Conservation (phyloP, 2,797 vertebrate genomes). For the Phalloptychus januarius region DNA sequence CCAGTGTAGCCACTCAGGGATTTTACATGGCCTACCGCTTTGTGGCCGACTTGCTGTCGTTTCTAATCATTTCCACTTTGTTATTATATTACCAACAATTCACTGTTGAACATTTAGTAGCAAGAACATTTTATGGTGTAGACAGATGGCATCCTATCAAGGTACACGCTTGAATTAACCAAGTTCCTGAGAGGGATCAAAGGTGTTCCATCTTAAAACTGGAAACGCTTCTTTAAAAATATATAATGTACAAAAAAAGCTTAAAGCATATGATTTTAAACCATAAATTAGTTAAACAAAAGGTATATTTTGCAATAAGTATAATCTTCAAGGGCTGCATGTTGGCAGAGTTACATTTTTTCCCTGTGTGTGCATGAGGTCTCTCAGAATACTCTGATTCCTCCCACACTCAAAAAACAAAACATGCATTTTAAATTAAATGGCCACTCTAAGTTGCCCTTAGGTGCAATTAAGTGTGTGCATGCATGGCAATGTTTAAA, state of each 20-base stretch:
- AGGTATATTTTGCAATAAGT: background rate
- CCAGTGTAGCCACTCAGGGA: background rate
- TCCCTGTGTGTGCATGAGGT: background rate
- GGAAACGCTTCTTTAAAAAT: background rate
- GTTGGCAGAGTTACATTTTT: background rate
- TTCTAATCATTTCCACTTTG: conserved; percentile 4
- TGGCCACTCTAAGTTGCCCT: background rate
- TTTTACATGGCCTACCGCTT: background rate
- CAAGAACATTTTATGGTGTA: background rate
- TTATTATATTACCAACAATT: background rate
- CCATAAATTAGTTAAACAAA: background rate
- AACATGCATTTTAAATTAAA: background rate
- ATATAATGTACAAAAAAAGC: background rate
- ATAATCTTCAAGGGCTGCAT: background rate
- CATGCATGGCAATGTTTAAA: background rate
- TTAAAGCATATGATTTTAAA: background rate
- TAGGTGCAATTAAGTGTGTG: background rate
- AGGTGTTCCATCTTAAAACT: background rate
- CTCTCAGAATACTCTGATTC: background rate
- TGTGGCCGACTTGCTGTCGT: background rate
- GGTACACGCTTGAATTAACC: background rate
- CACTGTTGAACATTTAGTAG: background rate
- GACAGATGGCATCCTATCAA: background rate
- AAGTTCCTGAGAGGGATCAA: background rate
- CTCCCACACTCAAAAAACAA: background rate